Conservation (phyloP, 1,140 invertebrate genomes). For the Scaptomyza montana region DNA sequence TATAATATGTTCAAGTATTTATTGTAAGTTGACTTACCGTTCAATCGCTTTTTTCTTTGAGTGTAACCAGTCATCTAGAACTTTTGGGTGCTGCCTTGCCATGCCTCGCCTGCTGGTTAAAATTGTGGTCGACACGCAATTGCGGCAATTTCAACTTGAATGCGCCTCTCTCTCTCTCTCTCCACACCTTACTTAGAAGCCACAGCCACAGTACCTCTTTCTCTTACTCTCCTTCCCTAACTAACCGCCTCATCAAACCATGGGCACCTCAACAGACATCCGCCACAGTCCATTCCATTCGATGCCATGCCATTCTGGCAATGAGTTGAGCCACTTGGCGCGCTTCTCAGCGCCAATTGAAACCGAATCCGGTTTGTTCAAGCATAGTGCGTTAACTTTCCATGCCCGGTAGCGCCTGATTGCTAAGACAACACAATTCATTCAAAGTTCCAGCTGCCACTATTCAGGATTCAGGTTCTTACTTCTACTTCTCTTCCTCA, state of each 20-base stretch:
- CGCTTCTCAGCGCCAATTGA: conserved; percentile 47
- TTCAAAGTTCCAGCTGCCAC: conserved; percentile 54
- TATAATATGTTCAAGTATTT: too few species aligned
- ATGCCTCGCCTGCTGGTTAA: conserved; percentile 54
- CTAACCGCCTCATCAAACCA: conserved; percentile 6
- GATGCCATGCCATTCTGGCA: conserved; percentile 46
- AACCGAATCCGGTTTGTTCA: conserved; percentile 73
- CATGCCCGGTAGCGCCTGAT: conserved; percentile 77
- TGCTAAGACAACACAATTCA: conserved; percentile 72
- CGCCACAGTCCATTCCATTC: conserved; percentile 59
- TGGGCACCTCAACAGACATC: conserved; percentile 48
- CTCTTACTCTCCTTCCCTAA: not conserved
- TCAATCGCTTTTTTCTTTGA: not conserved
- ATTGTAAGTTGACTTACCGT: too few species aligned
- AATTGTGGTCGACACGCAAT: conserved; percentile 80
- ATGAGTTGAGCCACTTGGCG: conserved; percentile 57
- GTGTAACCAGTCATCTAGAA: conserved; percentile 49
- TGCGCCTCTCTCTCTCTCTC: conserved; percentile 34
- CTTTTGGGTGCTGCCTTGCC: conserved; percentile 46
- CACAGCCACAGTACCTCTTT: conserved; percentile 10
- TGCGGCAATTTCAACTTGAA: conserved; percentile 77
- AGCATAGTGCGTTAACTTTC: conserved; percentile 63
- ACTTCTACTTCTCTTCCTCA: not conserved
- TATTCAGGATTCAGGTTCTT: conserved; percentile 20
- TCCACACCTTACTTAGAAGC: conserved; percentile 47